phyloP scores from a whole-genome alignment of 1,140 invertebrate species.

The Megalonaias nervosa region DNA sequence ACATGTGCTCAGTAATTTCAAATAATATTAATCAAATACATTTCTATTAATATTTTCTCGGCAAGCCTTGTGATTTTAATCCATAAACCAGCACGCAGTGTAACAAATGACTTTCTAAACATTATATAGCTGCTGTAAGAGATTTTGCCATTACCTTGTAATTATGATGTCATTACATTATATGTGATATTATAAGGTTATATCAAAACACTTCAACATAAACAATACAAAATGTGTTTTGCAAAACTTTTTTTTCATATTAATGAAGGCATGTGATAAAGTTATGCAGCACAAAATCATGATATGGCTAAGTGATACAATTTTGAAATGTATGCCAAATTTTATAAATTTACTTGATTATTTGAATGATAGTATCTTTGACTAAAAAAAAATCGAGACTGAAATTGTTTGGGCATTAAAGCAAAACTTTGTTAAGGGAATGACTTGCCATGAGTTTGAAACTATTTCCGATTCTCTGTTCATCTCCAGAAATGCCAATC shows the following conservation, averaged over 20 bases:
- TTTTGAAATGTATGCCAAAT: neutral
- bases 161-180: too few relatives aligned
- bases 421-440: neutral
- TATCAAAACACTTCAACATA: too few relatives aligned
- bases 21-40: neutral
- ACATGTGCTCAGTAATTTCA: neutral
- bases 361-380: neutral
- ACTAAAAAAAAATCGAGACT: neutral
- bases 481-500: constrained; percentile 23
- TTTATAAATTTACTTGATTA: neutral
- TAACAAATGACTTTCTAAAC: too few relatives aligned
- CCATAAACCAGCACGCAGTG: neutral
- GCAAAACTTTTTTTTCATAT: too few relatives aligned
- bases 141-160: too few relatives aligned
- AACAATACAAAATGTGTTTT: too few relatives aligned
- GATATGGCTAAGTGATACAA: neutral
- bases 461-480: constrained; percentile 22
- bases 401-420: neutral
- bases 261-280: neutral
- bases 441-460: constrained; percentile 23
- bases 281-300: neutral
- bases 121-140: too few relatives aligned
- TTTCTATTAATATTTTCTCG: neutral
- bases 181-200: too few relatives aligned
- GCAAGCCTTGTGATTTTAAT: neutral